Base-by-base conservation (phyloP, 2,113 vertebrate species). In the Clarias macrocephalus region DNA sequence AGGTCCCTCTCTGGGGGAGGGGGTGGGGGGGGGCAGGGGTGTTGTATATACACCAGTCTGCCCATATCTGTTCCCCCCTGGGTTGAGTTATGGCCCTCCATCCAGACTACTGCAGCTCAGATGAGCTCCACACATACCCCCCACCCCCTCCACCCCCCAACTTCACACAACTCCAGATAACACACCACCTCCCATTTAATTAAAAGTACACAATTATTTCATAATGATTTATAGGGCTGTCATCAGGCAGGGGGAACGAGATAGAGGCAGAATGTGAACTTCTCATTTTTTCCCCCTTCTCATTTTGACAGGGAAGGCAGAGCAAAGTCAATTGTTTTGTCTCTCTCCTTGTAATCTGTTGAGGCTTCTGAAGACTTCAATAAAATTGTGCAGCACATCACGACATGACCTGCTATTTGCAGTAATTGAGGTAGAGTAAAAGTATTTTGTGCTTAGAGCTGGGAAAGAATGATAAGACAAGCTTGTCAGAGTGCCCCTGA, bases 131-230 rank as follows among this genome's bases (percentile, higher is more conserved):
- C 59, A 82, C 81, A 37, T 88, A 7, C 48, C 6, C 48, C 6
- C 48, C 7, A 72, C 28, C 56, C 19, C 70, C 66, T 25, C 37
- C 52, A 57, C 56, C 25, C 77, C 66, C 33, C 37, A 33, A 65
- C 75, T 33, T 60, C 66, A 73, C 87, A 82, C 80, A 77, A 75
- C 85, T 65, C 63, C 76, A 85, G 87, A 91, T 91, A 87, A 80
- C 82, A 75, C 18, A 59, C 79, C 85, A 80, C 60, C 82, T 73
- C 88, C 82, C 77, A 73, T 89, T 89, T 91, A 91, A 91, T 91
- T 91, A 91, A 91, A 91, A 91, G 85, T 89, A 88, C 90, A 91
- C 85, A 88, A 91, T 88, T 89, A 89, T 89, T 89, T 91, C 87
- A 91, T 87, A 87, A 91, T 89, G 90, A 91, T 89, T 89, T 89